Conservation (phyloP, 1,140 invertebrate genomes). For the Drosophila ercepeae region DNA sequence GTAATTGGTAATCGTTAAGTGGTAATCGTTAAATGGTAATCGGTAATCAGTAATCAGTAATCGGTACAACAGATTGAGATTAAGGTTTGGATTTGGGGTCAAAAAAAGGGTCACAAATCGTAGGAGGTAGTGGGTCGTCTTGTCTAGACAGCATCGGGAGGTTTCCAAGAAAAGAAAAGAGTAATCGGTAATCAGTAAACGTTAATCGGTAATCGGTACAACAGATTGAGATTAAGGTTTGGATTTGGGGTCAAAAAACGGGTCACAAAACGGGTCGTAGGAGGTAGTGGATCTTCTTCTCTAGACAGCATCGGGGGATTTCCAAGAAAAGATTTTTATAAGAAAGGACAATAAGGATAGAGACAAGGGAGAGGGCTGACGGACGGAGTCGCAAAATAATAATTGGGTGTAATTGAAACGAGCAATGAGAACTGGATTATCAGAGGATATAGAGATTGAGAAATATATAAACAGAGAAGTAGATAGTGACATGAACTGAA, state of each 20-base stretch:
- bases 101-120: conserved; percentile 43
- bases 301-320: conserved; percentile 22
- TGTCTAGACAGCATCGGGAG: conserved; percentile 14
- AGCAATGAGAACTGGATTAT: conserved; percentile 26
- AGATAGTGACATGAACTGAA: conserved; percentile 32
- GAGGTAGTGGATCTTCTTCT: background rate
- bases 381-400: conserved; percentile 40
- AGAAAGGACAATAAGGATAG: too few relatives aligned
- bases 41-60: too few relatives aligned
- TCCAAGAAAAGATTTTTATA: conserved; percentile 33
- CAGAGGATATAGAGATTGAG: conserved; percentile 24
- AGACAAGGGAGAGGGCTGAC: conserved; percentile 17
- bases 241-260: conserved; percentile 19
- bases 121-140: background rate
- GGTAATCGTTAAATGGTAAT: too few relatives aligned
- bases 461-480: conserved; percentile 33
- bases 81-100: conserved; percentile 10
- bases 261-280: conserved; percentile 44
- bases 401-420: conserved; percentile 29
- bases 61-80: conserved; percentile 10
- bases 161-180: conserved; percentile 34
- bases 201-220: conserved; percentile 4
- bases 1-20: too few relatives aligned
- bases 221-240: conserved; percentile 6
- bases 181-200: conserved; percentile 13